Percentiles rank a stretch among this genome's conserved stretches.
These are phyloP conservation scores for Limenitis camilla DNA, from an alignment of 2,888 invertebrate genomes.

Conservation along the genomic window DNA sequence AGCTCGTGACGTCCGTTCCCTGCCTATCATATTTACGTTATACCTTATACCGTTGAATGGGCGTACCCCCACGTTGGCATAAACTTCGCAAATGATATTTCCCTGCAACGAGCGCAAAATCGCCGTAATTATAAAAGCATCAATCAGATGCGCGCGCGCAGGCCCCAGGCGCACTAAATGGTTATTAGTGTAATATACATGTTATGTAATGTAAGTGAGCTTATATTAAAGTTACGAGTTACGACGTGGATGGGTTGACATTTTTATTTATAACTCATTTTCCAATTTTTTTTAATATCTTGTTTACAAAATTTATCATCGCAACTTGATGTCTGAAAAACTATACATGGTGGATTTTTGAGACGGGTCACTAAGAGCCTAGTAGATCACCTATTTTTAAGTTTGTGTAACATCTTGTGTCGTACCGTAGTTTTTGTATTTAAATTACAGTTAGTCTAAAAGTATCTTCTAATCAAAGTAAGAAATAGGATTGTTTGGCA, in stretches of 20 bases:
- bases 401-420: no score
- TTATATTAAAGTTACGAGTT: not conserved
- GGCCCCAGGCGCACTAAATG: conserved; percentile 50
- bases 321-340: no score
- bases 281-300: not conserved
- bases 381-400: no score
- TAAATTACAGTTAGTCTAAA: no score
- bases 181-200: conserved; percentile 49
- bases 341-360: no score
- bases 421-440: no score
- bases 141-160: conserved; percentile 58
- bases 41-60: conserved; percentile 25
- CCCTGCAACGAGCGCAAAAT: conserved; percentile 49
- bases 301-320: no score
- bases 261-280: conserved; percentile 9
- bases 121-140: conserved; percentile 70
- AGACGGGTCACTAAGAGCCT: no score
- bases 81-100: conserved; percentile 57
- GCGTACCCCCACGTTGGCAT: conserved; percentile 31
- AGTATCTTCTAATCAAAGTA: no score
- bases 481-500: no score
- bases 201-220: conserved; percentile 27
- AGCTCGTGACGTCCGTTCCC: conserved; percentile 20
- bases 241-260: conserved; percentile 4
- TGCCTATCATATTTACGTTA: conserved; percentile 16